A percentile compares a stretch with the other conserved stretches of the same genome.
phyloP scores from a whole-genome alignment of 1,140 invertebrate species.

The Tetramorium parvispinum region DNA sequence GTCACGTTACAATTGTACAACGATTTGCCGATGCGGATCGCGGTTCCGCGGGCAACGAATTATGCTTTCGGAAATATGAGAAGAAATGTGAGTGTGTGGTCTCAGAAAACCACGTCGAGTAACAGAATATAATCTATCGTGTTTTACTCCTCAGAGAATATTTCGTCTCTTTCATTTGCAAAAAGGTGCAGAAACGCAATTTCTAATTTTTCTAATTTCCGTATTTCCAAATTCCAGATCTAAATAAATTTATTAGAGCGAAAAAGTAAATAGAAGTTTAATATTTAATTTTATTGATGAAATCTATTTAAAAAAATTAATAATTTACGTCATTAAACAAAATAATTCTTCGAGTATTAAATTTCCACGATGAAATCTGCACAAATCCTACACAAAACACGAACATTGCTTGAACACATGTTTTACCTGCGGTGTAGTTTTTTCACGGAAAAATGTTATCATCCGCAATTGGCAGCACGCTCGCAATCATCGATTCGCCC shows the following conservation, averaged over 20 bases:
- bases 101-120: neutral
- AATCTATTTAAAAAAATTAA: neutral
- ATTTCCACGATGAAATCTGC: conserved; percentile 21
- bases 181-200: neutral
- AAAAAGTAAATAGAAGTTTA: neutral
- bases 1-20: neutral
- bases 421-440: conserved; percentile 21
- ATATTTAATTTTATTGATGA: neutral
- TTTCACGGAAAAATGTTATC: conserved; percentile 46
- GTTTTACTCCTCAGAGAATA: neutral
- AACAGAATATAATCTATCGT: neutral
- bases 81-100: neutral
- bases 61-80: conserved; percentile 26
- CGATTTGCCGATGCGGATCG: neutral
- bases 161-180: neutral
- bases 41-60: conserved; percentile 9
- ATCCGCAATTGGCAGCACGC: conserved; percentile 9
- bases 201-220: neutral
- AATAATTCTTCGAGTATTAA: neutral
- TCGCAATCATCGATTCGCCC: conserved; percentile 38
- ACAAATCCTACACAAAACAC: neutral
- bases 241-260: neutral
- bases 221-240: neutral
- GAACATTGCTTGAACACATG: conserved; percentile 4
- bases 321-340: neutral